Conservation (phyloP, 2,797 vertebrate species). For the Clamator glandarius region DNA sequence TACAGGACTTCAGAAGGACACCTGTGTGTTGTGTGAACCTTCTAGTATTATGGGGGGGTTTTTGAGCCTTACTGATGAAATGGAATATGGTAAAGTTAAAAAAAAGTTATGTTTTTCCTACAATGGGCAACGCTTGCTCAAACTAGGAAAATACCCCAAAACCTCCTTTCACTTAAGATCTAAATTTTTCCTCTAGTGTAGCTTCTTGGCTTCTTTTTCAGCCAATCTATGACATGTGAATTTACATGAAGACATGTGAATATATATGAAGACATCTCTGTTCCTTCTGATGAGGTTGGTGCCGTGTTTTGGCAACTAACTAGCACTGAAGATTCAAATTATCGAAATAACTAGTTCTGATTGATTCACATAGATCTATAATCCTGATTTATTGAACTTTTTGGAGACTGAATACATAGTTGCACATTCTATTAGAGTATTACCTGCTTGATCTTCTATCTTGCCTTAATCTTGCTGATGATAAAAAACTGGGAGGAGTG, state of each 20-base stretch:
- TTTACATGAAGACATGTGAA: not conserved
- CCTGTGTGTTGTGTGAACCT: not conserved
- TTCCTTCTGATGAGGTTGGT: not conserved
- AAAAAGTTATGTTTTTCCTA: not conserved
- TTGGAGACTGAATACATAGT: not conserved
- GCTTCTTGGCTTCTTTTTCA: not conserved
- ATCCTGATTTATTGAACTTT: not conserved
- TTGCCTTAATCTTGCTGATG: not conserved
- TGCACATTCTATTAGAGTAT: not conserved
- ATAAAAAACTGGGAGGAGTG: too few relatives aligned
- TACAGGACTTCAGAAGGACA: not conserved
- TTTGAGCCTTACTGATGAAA: not conserved
- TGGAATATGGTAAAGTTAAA: not conserved
- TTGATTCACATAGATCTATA: not conserved
- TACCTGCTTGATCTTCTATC: not conserved
- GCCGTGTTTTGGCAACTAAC: not conserved
- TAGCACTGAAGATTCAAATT: not conserved
- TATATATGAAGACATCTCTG: not conserved
- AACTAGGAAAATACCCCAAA: not conserved
- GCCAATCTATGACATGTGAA: not conserved
- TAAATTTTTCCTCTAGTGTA: not conserved
- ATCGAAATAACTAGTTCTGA: not conserved
- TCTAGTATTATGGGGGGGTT: not conserved
- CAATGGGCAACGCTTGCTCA: not conserved
- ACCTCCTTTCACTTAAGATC: not conserved